phyloP scores from a whole-genome alignment of 2,113 vertebrate genomes.

The Cyanocitta stelleri region DNA sequence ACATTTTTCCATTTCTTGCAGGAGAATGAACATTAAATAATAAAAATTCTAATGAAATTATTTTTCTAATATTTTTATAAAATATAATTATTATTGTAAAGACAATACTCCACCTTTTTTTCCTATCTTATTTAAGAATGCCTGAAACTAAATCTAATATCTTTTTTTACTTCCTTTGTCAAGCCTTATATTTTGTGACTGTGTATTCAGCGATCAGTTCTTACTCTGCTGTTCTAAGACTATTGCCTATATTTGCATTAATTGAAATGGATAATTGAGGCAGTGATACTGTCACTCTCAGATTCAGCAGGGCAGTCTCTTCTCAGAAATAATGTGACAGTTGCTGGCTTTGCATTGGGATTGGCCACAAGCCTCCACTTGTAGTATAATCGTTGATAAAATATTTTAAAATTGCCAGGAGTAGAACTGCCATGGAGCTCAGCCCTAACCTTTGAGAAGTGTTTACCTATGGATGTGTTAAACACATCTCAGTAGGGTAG shows the following conservation, averaged over 20 bases:
- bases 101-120: background rate
- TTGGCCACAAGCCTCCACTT: conserved; percentile 56
- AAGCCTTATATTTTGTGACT: conserved; percentile 34
- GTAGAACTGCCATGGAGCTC: conserved; percentile 21
- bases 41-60: background rate
- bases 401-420: conserved; percentile 52
- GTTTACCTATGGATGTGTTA: conserved; percentile 58
- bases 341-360: conserved; percentile 37
- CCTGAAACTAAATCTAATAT: conserved; percentile 4
- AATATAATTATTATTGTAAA: background rate
- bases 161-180: background rate
- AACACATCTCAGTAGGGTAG: conserved; percentile 19
- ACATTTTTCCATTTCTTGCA: background rate
- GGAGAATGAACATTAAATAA: background rate
- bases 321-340: conserved; percentile 20
- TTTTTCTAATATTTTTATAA: background rate
- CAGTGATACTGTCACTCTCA: background rate
- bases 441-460: conserved; percentile 60
- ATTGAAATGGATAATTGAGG: conserved; percentile 55
- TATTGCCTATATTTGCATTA: conserved; percentile 52
- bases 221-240: conserved; percentile 39
- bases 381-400: conserved; percentile 51
- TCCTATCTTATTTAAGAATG: background rate
- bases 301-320: conserved; percentile 39
- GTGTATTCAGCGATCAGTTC: conserved; percentile 42